Evolutionary conservation across 2,888 invertebrate species (phyloP), one percentile per base, ranked within the genome.

Genomic region (Lasioglossum vierecki): DNA sequence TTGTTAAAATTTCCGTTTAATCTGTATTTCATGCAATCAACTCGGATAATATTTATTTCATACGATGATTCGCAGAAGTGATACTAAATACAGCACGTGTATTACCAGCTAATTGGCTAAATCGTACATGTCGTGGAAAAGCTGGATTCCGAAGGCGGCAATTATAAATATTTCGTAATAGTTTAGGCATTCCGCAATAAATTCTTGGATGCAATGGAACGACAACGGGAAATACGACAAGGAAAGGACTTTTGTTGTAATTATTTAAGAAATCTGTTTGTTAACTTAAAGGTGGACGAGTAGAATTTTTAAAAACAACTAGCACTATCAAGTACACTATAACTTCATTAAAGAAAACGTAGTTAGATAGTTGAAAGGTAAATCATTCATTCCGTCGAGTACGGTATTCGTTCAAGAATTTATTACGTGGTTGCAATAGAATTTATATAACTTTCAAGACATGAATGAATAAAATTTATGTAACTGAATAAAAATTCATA

Each of bases 141-240:
- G 63, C 63, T 63, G 63, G 63, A 63, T 18, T 63, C 63, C 63
- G 15, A 18, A 63, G 63, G 6, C 15, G 30, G 22, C 68, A 35
- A 39, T 68, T 68, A 68, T 39, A 68, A 68, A 68, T 22, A 68
- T 68, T 68, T 68, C 39, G 35, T 39, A 68, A 68, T 68, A 39
- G 30, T 68, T 68, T 68, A 39, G 39, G 22, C 22, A 22, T 68
- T 22, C 68, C 22, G 68, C 39, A 68, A 68, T 39, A 68, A 39
- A 68, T 68, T 68, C 68, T 39, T 39, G 39, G 39, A 68, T 22
- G 39, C 39, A 35, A 39, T 39, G 68, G 22, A 22, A 39, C 35
- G 11, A 22, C 39, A 18, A 9, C 1, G 68, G 39, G 9, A 39
- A 39, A 39, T 68, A 39, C 22, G 39, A 1, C 39, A 2, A 18